Evolutionary conservation across 2,888 invertebrate genomes (phyloP).

Genomic region (Pseudolycoriella hygida): DNA sequence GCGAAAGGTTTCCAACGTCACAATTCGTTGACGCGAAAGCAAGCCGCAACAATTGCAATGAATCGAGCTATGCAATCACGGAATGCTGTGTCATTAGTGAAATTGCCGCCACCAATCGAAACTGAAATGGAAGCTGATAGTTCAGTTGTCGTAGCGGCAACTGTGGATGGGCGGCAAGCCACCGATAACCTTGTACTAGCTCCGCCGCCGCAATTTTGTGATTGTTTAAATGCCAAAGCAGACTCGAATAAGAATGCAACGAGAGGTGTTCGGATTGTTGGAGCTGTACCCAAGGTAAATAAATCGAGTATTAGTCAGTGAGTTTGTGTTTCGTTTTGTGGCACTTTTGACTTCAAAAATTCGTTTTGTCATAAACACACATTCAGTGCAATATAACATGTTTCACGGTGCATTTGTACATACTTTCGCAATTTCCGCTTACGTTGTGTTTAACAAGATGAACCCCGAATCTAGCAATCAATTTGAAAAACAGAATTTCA

Average conservation of each 20-base stretch:
- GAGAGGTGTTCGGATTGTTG: conserved; percentile 58
- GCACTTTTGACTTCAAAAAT: no score
- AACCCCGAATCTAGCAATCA: no score
- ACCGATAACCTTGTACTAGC: conserved; percentile 47
- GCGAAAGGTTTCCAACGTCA: conserved; percentile 38
- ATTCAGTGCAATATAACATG: no score
- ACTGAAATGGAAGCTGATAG: conserved; percentile 43
- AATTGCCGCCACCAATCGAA: conserved; percentile 63
- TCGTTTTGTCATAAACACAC: no score
- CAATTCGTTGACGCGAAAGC: conserved; percentile 41
- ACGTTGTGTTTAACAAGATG: no score
- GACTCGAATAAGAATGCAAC: conserved; percentile 11
- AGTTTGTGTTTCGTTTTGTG: no score
- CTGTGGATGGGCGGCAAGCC: conserved; percentile 9
- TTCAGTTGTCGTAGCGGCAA: neutral
- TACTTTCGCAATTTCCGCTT: no score
- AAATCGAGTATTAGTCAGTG: conserved; percentile 28
- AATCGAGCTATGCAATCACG: conserved; percentile 33
- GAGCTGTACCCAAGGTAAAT: conserved; percentile 56
- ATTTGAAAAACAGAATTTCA: no score
- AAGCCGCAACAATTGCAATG: conserved; percentile 38
- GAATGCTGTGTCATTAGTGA: conserved; percentile 57
- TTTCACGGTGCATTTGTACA: no score
- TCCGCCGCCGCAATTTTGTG: conserved; percentile 83
- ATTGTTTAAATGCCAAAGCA: conserved; percentile 36